Conservation (phyloP, 2,113 vertebrate species). For the Sapayoa aenigma region DNA sequence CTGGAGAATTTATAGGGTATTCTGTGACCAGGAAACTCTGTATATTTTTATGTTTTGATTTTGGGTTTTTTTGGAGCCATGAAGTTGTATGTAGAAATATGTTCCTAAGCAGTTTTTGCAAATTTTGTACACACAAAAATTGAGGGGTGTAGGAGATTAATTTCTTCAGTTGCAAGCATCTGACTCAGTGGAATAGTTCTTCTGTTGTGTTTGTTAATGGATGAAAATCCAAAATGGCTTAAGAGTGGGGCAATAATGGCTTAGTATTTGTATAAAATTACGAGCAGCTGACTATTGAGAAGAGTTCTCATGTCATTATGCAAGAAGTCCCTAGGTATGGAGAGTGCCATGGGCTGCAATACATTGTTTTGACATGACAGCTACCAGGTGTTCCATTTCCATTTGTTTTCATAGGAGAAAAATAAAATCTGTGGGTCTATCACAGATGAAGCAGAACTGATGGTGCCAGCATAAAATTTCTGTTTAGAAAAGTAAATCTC, state of each 20-base stretch:
- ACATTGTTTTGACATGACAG: conserved; percentile 44
- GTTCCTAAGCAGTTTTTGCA: not conserved
- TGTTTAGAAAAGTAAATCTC: conserved; percentile 60
- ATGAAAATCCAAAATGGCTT: not conserved
- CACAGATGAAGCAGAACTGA: conserved; percentile 70
- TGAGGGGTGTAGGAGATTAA: not conserved
- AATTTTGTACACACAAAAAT: not conserved
- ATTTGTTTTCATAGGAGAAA: conserved; percentile 35
- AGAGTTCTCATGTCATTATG: not conserved
- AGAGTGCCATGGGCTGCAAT: conserved; percentile 14
- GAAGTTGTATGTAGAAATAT: not conserved
- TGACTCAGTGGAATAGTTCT: not conserved
- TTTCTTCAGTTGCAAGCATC: not conserved
- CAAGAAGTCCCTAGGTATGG: conserved; percentile 15
- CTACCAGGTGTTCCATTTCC: conserved; percentile 51
- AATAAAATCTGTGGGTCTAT: not conserved
- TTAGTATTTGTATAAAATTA: not conserved
- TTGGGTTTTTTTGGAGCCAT: not conserved
- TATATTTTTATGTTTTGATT: not conserved
- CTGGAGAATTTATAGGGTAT: not conserved
- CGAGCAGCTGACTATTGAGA: not conserved
- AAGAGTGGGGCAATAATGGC: not conserved
- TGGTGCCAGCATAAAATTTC: conserved; percentile 42
- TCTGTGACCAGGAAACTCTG: not conserved
- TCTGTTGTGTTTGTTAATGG: not conserved